Evolutionary conservation across 2,113 vertebrate species (phyloP).

Genomic region (Macaca nemestrina): DNA sequence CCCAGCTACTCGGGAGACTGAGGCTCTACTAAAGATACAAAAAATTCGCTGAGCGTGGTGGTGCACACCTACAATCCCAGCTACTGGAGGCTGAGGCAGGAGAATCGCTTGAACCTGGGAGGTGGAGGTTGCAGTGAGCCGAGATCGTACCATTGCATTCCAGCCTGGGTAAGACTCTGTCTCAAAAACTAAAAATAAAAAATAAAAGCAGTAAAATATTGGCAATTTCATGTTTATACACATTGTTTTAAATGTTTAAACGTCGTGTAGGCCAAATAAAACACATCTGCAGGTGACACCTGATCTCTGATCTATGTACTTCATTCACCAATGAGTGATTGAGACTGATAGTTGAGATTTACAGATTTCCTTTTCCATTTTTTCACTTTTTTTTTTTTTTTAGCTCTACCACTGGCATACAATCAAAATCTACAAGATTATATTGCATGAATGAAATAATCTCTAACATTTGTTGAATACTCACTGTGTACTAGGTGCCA

Average conservation of each 20-base stretch:
- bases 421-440: not conserved
- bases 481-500: not conserved
- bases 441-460: slow-evolving; percentile 38
- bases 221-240: not conserved
- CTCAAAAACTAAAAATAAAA: not conserved
- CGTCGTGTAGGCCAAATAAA: not conserved
- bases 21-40: too few species aligned
- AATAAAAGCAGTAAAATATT: not conserved
- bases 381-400: not conserved
- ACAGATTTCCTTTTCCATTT: not conserved
- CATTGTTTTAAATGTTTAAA: not conserved
- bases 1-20: too few species aligned
- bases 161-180: not conserved
- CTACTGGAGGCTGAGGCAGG: too few species aligned
- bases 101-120: too few species aligned
- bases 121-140: too few species aligned
- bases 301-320: not conserved
- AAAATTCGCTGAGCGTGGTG: too few species aligned
- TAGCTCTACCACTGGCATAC: not conserved
- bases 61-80: too few species aligned
- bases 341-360: not conserved
- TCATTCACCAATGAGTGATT: not conserved
- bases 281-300: not conserved
- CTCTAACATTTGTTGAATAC: not conserved
- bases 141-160: too few species aligned